A percentile compares a stretch with the other conserved stretches of the same genome.
Conservation (phyloP, 2,797 vertebrate genomes). For the Erethizon dorsatum region DNA sequence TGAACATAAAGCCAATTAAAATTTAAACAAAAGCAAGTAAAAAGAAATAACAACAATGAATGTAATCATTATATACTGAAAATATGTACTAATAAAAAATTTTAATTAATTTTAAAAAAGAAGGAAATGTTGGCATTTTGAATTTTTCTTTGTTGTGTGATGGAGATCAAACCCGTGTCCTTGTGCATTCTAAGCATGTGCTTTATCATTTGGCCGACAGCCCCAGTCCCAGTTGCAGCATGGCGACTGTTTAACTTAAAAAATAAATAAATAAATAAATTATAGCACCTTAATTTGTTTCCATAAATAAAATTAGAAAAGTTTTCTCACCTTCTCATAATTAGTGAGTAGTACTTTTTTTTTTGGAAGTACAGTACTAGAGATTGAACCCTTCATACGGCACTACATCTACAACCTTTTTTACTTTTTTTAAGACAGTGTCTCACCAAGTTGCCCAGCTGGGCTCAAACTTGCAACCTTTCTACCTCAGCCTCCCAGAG, state of each 20-base stretch:
- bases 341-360: constrained; percentile 1
- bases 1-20: background rate
- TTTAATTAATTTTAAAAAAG: background rate
- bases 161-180: background rate
- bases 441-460: too few relatives aligned
- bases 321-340: constrained; percentile 11
- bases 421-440: too few relatives aligned
- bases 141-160: background rate
- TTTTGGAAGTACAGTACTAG: background rate
- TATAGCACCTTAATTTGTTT: constrained; percentile 54
- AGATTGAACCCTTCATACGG: background rate
- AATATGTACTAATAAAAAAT: background rate
- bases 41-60: background rate
- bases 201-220: background rate
- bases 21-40: background rate
- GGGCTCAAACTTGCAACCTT: background rate
- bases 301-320: constrained; percentile 37
- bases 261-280: background rate
- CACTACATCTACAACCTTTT: background rate
- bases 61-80: background rate
- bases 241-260: constrained; percentile 37
- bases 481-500: background rate
- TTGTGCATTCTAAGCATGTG: background rate
- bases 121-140: background rate
- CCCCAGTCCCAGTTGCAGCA: background rate